A percentile compares a stretch with the other conserved stretches of the same genome.
phyloP scores from a whole-genome alignment of 2,113 vertebrate species.

The Nerophis ophidion region DNA sequence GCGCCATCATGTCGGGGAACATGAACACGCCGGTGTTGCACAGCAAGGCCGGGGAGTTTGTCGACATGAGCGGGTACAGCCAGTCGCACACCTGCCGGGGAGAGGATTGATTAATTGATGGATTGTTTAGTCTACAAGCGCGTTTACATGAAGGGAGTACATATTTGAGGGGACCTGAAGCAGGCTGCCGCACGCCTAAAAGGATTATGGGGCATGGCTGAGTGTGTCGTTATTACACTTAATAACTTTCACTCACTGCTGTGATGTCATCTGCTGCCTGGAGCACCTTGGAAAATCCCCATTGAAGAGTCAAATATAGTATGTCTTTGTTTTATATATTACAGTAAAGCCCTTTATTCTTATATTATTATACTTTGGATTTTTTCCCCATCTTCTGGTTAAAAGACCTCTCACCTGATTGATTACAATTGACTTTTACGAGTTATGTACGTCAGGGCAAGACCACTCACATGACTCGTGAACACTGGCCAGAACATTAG shows the following conservation, averaged over 20 bases:
- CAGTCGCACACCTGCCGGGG: conserved; percentile 90
- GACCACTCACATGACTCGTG: too few species aligned
- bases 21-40: conserved; percentile 92
- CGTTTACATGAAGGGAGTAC: not conserved
- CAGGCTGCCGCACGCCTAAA: conserved; percentile 36
- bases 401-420: too few species aligned
- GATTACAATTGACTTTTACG: too few species aligned
- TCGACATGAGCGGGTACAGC: conserved; percentile 88
- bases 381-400: not conserved
- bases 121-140: not conserved
- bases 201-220: conserved; percentile 33
- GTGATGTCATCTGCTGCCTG: conserved; percentile 35
- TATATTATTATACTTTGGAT: too few species aligned
- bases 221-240: conserved; percentile 17
- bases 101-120: not conserved
- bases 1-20: conserved; percentile 92
- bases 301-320: conserved; percentile 16
- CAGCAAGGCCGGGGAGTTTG: conserved; percentile 85
- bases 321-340: conserved; percentile 30
- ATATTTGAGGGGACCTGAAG: not conserved
- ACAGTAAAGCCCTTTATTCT: too few species aligned
- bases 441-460: too few species aligned
- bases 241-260: conserved; percentile 35
- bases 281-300: conserved; percentile 42
- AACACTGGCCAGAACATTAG: too few species aligned